Evolutionary conservation across 2,797 vertebrate species (phyloP), one percentile per base, ranked within the genome.

Genomic region (Uromys caudimaculatus): DNA sequence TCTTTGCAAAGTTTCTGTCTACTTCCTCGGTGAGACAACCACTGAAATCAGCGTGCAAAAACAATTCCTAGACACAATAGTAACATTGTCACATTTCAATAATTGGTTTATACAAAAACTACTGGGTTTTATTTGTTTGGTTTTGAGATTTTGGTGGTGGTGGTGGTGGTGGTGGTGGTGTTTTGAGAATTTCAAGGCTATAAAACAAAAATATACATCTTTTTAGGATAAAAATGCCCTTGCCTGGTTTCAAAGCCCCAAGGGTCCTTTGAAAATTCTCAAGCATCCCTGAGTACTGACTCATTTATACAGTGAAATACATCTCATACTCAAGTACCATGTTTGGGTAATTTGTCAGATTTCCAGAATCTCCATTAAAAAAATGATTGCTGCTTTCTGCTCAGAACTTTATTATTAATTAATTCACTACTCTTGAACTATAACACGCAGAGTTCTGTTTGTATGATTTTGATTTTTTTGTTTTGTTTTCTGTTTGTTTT

Each of bases 331-430:
- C 73, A 86, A 79, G 24, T 41, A 71, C 29, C 52, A 16, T 19
- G 54, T 73, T 87, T 58, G 13, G 52, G 52, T 73, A 47, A 96
- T 83, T 88, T 78, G 58, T 62, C 71, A n/a, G 73, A 91, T 62
- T 94, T 84, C 75, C 86, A 38, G 58, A 93, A 92, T 90, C 67
- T 58, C 50, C 4, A 60, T 54, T 38, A n/a, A 12, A 27, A 84
- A 93, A 97, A n/a, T 32, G 19, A 94, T 47, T 86, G 62, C 79
- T 85, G 14, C 38, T 89, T 91, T 69, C 56, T 89, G 21, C 10
- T 23, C 93, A 86, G 60, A 96, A 96, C 17, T 75, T 67, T 52
- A 71, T 83, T 95, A 87, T 77, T 95, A 93, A 84, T 96, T 82
- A 92, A 93, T 86, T 95, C 32, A 81, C 32, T 90, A 19, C 27